These are phyloP conservation scores for Caerostris darwini DNA, from an alignment of 1,140 invertebrate species.

Conservation along the genomic window DNA sequence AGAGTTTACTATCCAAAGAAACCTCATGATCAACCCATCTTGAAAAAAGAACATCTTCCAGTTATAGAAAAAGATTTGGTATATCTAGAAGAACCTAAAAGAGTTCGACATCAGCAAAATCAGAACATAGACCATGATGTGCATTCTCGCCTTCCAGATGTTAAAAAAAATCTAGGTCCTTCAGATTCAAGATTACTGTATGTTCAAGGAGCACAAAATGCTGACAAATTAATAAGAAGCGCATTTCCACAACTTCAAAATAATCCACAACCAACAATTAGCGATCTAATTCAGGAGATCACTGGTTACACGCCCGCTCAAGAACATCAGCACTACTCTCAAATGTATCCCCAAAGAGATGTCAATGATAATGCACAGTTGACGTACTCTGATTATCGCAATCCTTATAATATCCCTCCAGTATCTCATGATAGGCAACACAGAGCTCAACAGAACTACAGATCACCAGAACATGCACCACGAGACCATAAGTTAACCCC, in stretches of 20 bases:
- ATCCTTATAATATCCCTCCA: conserved; percentile 10
- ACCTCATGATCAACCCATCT: not conserved
- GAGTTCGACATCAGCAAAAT: not conserved
- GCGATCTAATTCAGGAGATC: conserved; percentile 40
- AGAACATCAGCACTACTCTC: not conserved
- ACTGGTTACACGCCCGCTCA: not conserved
- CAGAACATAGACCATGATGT: not conserved
- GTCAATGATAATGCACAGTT: not conserved
- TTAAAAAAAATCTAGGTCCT: not conserved
- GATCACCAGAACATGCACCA: not conserved
- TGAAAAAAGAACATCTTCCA: not conserved
- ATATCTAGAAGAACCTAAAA: not conserved
- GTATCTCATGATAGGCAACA: not conserved
- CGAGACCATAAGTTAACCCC: not conserved
- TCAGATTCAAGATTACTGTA: conserved; percentile 17
- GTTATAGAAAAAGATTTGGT: conserved; percentile 20
- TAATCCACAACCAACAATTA: not conserved
- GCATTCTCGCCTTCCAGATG: not conserved
- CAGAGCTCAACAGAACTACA: conserved; percentile 6
- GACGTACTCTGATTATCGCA: conserved; percentile 18
- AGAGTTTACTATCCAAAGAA: conserved; percentile 5
- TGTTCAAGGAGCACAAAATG: conserved; percentile 48
- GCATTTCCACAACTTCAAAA: conserved; percentile 56
- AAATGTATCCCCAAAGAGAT: not conserved
- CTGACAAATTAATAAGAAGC: conserved; percentile 49